These are phyloP conservation scores for Crepidodera aurea DNA, from an alignment of 2,888 invertebrate genomes.

Conservation along the genomic window DNA sequence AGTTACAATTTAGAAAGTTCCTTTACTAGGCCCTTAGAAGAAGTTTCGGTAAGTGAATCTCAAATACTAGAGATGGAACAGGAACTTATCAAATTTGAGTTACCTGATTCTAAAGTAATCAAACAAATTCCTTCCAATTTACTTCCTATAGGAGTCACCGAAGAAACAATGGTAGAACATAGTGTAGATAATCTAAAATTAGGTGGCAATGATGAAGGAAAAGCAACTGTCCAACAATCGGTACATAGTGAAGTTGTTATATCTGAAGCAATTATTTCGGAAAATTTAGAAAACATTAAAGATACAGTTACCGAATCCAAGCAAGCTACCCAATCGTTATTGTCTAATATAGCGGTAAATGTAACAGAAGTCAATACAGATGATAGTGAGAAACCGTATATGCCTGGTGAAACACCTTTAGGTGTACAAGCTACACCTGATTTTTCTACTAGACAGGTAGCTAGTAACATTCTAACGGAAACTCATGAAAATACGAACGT, in stretches of 20 bases:
- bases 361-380: constrained; percentile 63
- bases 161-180: constrained; percentile 61
- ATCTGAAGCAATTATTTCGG: constrained; percentile 64
- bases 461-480: constrained; percentile 62
- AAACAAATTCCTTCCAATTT: constrained; percentile 63
- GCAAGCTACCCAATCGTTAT: constrained; percentile 58
- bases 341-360: constrained; percentile 62
- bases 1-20: constrained; percentile 58
- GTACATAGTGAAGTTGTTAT: constrained; percentile 63
- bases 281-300: constrained; percentile 56
- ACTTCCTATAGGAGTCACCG: constrained; percentile 65
- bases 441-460: constrained; percentile 62
- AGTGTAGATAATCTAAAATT: constrained; percentile 52
- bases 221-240: constrained; percentile 60
- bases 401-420: constrained; percentile 54
- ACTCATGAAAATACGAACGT: constrained; percentile 58
- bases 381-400: constrained; percentile 64
- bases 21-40: constrained; percentile 66
- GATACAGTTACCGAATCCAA: constrained; percentile 32
- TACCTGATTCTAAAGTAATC: constrained; percentile 65
- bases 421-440: constrained; percentile 61
- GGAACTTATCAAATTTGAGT: constrained; percentile 62
- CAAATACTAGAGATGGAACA: constrained; percentile 73
- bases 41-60: constrained; percentile 70
- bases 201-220: constrained; percentile 50